Conservation (phyloP, 1,140 invertebrate genomes). For the Zaprionus kolodkinae region DNA sequence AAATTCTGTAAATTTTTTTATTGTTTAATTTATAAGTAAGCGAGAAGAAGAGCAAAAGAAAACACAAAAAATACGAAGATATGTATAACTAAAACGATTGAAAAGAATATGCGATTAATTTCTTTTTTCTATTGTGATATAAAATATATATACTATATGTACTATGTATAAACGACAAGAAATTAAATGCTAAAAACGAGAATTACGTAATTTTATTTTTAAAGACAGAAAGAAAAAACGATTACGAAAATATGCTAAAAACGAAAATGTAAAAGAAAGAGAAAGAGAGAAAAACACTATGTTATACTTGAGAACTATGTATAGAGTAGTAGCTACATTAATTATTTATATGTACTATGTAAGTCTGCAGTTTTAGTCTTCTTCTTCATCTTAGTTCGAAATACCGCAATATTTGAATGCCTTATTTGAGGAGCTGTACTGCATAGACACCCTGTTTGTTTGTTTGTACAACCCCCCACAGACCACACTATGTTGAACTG, state of each 20-base stretch:
- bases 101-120: conserved; percentile 79
- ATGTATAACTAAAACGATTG: conserved; percentile 67
- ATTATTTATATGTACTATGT: not conserved
- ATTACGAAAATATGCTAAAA: conserved; percentile 3
- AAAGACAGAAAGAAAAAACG: conserved; percentile 24
- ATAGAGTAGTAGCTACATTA: conserved; percentile 41
- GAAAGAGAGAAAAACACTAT: conserved; percentile 45
- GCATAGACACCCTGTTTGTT: not conserved
- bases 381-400: conserved; percentile 26
- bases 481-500: conserved; percentile 55
- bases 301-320: conserved; percentile 55
- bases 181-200: conserved; percentile 66
- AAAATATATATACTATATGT: conserved; percentile 62
- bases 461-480: not conserved
- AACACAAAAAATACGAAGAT: conserved; percentile 17
- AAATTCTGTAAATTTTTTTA: conserved; percentile 80
- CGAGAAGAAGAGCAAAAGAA: conserved; percentile 18
- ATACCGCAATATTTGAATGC: conserved; percentile 70
- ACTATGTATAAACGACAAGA: conserved; percentile 57
- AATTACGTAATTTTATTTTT: conserved; percentile 76
- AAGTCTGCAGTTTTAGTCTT: conserved; percentile 53
- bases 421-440: conserved; percentile 55
- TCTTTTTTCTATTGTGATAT: conserved; percentile 82
- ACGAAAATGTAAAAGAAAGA: not conserved
- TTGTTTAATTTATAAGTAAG: conserved; percentile 82